Evolutionary conservation across 1,140 invertebrate species (phyloP), one percentile per base, ranked within the genome.

Genomic region (Eupristina koningsbergeri): DNA sequence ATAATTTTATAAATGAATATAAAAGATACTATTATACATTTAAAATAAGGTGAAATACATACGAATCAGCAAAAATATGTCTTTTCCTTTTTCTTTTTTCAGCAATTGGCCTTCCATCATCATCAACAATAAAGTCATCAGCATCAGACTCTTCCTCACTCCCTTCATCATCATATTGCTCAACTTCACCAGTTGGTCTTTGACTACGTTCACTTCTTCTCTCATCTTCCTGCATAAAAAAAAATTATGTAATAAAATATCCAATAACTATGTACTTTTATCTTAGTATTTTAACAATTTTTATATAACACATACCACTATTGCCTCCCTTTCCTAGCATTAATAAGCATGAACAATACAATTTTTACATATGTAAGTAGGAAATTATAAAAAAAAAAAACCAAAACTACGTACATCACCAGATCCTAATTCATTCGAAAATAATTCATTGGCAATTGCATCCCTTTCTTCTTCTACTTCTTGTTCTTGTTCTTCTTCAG

Each of bases 101-200:
- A 29, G 96, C 95, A 80, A 99, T 98, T 0, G 98, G 98, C 85
- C 96, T 94, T 1, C 97, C 98, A 89, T 99, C 97, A 89, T 99
- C 98, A 90, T 98, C 98, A 6, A 99, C 98, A 91, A 99, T 99
- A 91, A 99, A 99, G 91, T 98, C 98, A 94, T 99, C 98, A 17
- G 96, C 96, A 92, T 99, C 98, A 0, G 96, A 97, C 82, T 96
- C 96, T 64, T 95, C 94, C 84, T 97, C 96, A 53, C 95, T 95
- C 84, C 95, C 95, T 64, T 96, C 96, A 86, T 96, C 96, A 84
- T 96, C 95, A 88, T 95, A 96, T 34, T 94, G 93, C 67, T 95
- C 95, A 22, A 93, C 93, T 84, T 96, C 94, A 47, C n/a, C 47
- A 0, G 34, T 1, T 22, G 93, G 94, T 74, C 94, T 93, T 82